Base-by-base conservation (phyloP, 2,797 vertebrate genomes). In the Lagodon rhomboides region DNA sequence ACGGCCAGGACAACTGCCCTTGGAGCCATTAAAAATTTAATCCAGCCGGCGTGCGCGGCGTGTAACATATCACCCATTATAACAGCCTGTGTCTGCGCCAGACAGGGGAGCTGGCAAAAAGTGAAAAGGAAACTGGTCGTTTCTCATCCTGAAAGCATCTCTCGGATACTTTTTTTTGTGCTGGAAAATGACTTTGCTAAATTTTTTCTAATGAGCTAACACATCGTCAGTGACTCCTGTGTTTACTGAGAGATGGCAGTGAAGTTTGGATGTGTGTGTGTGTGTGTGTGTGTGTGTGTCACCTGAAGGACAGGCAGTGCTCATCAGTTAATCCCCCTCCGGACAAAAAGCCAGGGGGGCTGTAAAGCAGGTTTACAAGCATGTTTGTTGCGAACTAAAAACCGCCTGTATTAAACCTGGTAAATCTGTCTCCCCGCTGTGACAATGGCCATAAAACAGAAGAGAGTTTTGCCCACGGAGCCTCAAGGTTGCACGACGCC, bases 1-100 rank as follows among this genome's bases (percentile, higher is more conserved):
- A 95, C 75, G 67, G 90, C 85, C 88, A 65, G 65, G 75, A 73
- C 86, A 81, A 89, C 90, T 89, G 94, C 91, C 93, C 91, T 92
- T 88, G 91, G 92, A 95, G 91, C 94, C 90, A 90, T 95, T 95
- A 95, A 95, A 95, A 95, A 94, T 95, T 50, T 94, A 94, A 95
- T 95, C 94, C 95, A 92, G 89, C 91, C 85, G 34, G 75, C 73
- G 60, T 85, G 91, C 50, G 53, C 90, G 91, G 91, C 91, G 91
- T 94, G 93, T 93, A 94, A 93, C 92, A 94, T 90, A 91, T 92
- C 87, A 86, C 77, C 89, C 90, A 85, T 94, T 93, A 92, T 85
- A 90, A 79, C 73, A 61, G 86, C 60, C 70, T 73, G 72, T 82
- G 85, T 92, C 87, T 76, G 82, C 47, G 41, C 78, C 81, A 85